Percentiles rank a stretch among this genome's conserved stretches.
Conservation (phyloP, 2,888 invertebrate species). For the Apamea monoglypha region DNA sequence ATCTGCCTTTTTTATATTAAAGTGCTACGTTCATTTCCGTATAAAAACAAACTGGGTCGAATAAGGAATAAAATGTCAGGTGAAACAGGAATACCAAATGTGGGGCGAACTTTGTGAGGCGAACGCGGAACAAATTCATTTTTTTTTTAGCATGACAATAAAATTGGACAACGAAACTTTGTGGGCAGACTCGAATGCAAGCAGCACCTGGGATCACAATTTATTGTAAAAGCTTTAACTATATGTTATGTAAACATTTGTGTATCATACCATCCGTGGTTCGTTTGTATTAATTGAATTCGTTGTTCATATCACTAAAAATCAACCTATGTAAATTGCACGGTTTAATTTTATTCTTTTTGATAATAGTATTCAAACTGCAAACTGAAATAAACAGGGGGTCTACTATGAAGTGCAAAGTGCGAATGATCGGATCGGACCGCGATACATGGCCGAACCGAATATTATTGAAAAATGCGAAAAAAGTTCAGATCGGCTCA, state of each 20-base stretch:
- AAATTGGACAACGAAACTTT: slow-evolving; percentile 38
- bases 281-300: slow-evolving; percentile 46
- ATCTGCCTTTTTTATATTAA: not conserved
- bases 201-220: slow-evolving; percentile 57
- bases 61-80: not conserved
- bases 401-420: no score
- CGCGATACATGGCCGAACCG: no score
- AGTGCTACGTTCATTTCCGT: not conserved
- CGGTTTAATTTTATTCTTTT: not conserved
- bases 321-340: not conserved
- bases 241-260: slow-evolving; percentile 22
- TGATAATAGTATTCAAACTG: not conserved
- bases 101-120: not conserved
- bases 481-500: no score
- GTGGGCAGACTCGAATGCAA: slow-evolving; percentile 39
- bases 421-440: no score
- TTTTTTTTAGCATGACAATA: not conserved
- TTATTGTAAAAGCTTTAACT: slow-evolving; percentile 58
- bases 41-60: not conserved
- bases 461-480: no score
- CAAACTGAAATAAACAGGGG: not conserved
- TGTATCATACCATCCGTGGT: slow-evolving; percentile 25
- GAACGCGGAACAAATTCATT: not conserved
- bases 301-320: slow-evolving; percentile 1
- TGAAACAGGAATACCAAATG: not conserved